Evolutionary conservation across 2,888 invertebrate genomes (phyloP).

Genomic region (Ommatoiulus sabulosus): DNA sequence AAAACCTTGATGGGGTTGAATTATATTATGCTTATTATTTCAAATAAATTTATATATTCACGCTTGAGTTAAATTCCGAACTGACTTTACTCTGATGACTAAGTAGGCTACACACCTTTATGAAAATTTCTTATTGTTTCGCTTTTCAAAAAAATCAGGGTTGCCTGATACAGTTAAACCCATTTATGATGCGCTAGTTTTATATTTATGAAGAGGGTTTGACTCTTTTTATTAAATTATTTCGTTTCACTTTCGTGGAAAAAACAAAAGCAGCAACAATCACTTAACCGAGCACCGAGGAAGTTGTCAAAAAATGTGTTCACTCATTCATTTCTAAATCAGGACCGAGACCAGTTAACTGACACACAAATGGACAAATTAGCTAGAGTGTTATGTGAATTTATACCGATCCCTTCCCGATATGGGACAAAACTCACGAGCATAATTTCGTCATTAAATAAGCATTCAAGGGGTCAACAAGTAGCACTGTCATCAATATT

Average conservation of each 20-base stretch:
- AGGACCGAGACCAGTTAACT: background rate
- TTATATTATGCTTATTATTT: constrained; percentile 40
- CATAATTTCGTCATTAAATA: background rate
- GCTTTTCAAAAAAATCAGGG: constrained; percentile 52
- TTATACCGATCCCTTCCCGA: background rate
- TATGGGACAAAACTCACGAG: background rate
- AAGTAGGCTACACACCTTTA: constrained; percentile 45
- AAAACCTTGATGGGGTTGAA: constrained; percentile 40
- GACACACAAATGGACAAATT: background rate
- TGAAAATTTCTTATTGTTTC: constrained; percentile 52
- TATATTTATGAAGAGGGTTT: constrained; percentile 43
- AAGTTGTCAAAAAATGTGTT: constrained; percentile 7
- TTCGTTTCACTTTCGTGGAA: constrained; percentile 18
- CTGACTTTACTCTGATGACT: constrained; percentile 43
- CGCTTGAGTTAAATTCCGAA: constrained; percentile 40
- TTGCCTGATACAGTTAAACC: constrained; percentile 51
- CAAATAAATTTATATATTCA: constrained; percentile 43
- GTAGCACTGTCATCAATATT: background rate
- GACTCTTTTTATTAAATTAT: constrained; percentile 43
- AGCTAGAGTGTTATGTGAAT: background rate
- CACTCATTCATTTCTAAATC: background rate
- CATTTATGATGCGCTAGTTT: constrained; percentile 49
- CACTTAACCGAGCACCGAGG: background rate
- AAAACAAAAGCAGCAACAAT: background rate
- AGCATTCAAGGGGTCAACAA: background rate